A percentile compares a stretch with the other conserved stretches of the same genome.
These are phyloP conservation scores for Lordiphosa collinella DNA, from an alignment of 1,140 invertebrate genomes.

Conservation along the genomic window DNA sequence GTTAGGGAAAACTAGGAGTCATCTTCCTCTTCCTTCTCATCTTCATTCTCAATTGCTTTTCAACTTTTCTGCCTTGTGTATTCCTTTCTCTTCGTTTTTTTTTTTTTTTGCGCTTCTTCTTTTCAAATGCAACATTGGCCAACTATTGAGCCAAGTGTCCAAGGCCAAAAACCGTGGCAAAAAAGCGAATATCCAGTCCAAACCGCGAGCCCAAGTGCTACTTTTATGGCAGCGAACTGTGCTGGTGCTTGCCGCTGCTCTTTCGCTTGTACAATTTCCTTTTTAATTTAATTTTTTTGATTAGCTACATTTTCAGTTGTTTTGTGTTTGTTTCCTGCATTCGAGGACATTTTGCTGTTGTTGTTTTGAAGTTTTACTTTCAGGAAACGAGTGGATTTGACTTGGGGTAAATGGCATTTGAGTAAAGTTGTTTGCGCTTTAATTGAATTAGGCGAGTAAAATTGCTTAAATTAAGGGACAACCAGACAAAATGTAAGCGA, in stretches of 20 bases:
- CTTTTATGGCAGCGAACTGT: constrained; percentile 33
- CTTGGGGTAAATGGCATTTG: no score
- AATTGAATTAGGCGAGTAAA: no score
- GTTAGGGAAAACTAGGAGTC: no score
- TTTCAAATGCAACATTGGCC: constrained; percentile 5
- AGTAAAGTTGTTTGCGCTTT: no score
- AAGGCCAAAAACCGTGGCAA: constrained; percentile 12
- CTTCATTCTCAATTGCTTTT: neutral
- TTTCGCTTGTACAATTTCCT: constrained; percentile 31
- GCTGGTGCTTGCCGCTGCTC: constrained; percentile 5
- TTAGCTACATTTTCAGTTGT: constrained; percentile 34
- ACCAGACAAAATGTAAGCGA: neutral
- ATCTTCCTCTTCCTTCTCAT: no score
- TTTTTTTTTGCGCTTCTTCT: neutral
- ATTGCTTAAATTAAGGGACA: no score
- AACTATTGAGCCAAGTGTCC: constrained; percentile 13
- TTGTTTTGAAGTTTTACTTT: constrained; percentile 1
- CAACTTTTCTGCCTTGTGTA: neutral
- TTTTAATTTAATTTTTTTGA: constrained; percentile 52
- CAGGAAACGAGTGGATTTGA: neutral
- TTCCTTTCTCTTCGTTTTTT: neutral
- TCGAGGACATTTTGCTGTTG: constrained; percentile 6
- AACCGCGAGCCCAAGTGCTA: constrained; percentile 24
- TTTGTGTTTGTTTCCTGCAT: neutral
- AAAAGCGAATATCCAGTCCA: neutral